Base-by-base conservation (phyloP, 2,797 vertebrate species). In the Eremophila alpestris region DNA sequence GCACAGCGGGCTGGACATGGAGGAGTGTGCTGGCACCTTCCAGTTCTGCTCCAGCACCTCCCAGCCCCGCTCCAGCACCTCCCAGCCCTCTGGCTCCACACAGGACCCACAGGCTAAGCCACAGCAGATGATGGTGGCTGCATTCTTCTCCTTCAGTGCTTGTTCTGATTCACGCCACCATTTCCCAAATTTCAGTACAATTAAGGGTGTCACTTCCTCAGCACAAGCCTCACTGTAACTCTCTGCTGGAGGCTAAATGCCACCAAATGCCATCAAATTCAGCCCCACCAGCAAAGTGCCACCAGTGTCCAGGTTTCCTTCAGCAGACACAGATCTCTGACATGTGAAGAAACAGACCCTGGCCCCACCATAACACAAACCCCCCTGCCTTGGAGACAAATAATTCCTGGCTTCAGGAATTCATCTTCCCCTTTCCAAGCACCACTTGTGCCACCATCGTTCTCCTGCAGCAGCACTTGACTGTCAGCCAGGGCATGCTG, bases 391-490 rank as follows among this genome's bases (percentile, higher is more conserved):
- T 13, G 19, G 20, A 27, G 21, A 45, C 56, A 45, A 7, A 21
- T 0, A 5, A 36, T 10, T 23, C 20, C 54, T 34, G 67, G 13
- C 54, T 48, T 34, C 23, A 23, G 10, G 48, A 55, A 40, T 7
- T 70, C 23, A 22, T 8, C n/a, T 17, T 34, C 34, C 32, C 59
- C 76, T n/a, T 71, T 13, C 16, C 45, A 11, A 58, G 40, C 41
- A 8, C 5, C 49, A 4, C 19, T n/a, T 0, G 7, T 7, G 30
- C n/a, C 9, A 2, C 2, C 11, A 2, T 2, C 10, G 0, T 2
- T 27, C 34, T 22, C 3, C 0, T 19, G 41, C 2, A 48, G 77
- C 40, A 58, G 63, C 81, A 16, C 3, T 0, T 3, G 2, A 8
- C 43, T 17, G 30, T 5, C 46, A 52, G 58, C 60, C 60, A 19